phyloP scores from a whole-genome alignment of 2,797 vertebrate species.

The Clarias laeviceps region DNA sequence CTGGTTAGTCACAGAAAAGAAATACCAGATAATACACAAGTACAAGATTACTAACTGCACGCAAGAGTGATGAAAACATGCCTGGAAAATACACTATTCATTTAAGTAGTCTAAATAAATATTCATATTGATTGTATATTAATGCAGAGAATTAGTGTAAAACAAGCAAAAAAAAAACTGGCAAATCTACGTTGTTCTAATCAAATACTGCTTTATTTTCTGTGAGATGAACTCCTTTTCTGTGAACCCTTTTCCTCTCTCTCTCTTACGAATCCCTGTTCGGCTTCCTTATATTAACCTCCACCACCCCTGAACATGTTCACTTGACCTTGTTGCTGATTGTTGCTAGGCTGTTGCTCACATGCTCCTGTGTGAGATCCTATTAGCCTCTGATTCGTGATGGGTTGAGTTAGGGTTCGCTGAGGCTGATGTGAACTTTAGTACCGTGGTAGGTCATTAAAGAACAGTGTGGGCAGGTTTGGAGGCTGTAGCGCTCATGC shows the following conservation, averaged over 20 bases:
- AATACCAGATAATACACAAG: conserved; percentile 5
- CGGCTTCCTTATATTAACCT: conserved; percentile 35
- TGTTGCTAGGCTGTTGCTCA: conserved; percentile 30
- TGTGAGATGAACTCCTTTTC: conserved; percentile 10
- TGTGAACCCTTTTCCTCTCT: background rate
- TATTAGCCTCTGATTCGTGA: conserved; percentile 38
- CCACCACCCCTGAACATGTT: conserved; percentile 26
- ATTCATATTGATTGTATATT: background rate
- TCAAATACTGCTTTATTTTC: background rate
- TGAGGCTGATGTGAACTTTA: conserved; percentile 25
- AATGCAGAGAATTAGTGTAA: background rate
- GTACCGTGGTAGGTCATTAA: conserved; percentile 34
- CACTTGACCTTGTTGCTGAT: conserved; percentile 43
- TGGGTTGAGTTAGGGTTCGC: conserved; percentile 31
- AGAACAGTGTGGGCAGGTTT: conserved; percentile 13
- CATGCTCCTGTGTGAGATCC: conserved; percentile 22
- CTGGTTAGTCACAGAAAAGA: background rate
- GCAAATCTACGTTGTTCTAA: background rate
- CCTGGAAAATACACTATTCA: background rate
- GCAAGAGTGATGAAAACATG: background rate
- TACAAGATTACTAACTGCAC: background rate
- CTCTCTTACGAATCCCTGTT: conserved; percentile 18
- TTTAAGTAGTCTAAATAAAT: conserved; percentile 3
- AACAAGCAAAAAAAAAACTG: background rate
- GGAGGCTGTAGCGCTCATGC: conserved; percentile 19